Evolutionary conservation across 2,113 vertebrate species (phyloP).

Genomic region (Collichthys lucidus): DNA sequence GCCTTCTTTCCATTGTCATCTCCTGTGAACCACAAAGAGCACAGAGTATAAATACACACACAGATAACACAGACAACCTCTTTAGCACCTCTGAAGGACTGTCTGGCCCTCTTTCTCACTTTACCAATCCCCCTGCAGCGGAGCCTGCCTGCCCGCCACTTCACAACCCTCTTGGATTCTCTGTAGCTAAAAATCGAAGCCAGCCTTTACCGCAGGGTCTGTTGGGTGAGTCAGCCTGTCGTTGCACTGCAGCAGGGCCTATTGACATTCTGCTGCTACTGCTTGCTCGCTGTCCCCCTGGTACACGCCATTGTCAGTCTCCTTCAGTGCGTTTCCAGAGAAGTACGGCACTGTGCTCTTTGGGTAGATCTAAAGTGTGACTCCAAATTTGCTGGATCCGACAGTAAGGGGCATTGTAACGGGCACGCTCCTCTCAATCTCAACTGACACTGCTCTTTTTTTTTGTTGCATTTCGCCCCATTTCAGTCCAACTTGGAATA

Average conservation of each 20-base stretch:
- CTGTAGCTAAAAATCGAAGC: conserved; percentile 39
- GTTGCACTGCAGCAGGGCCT: conserved; percentile 55
- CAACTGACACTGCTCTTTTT: not conserved
- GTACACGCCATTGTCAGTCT: conserved; percentile 57
- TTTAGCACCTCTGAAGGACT: conserved; percentile 52
- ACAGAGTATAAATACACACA: conserved; percentile 34
- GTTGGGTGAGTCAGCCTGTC: conserved; percentile 56
- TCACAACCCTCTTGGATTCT: conserved; percentile 34
- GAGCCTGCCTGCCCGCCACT: conserved; percentile 29
- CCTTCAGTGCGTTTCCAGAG: conserved; percentile 60
- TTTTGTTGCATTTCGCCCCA: not conserved
- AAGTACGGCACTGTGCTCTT: conserved; percentile 31
- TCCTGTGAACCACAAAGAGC: conserved; percentile 79
- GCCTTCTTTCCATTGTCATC: conserved; percentile 98
- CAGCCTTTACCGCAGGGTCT: conserved; percentile 43
- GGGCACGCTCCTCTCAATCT: conserved; percentile 4
- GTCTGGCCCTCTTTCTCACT: conserved; percentile 42
- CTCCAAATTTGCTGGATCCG: conserved; percentile 6
- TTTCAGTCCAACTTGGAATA: not conserved
- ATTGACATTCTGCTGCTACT: conserved; percentile 70
- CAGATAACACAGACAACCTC: conserved; percentile 14
- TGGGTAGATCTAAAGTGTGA: conserved; percentile 23
- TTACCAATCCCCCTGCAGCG: conserved; percentile 22
- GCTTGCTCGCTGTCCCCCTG: conserved; percentile 47
- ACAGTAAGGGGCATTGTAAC: conserved; percentile 20